Percentiles rank a stretch among this genome's conserved stretches.
Evolutionary conservation across 2,888 invertebrate species (phyloP).

Genomic region (Caenorhabditis panamensis): DNA sequence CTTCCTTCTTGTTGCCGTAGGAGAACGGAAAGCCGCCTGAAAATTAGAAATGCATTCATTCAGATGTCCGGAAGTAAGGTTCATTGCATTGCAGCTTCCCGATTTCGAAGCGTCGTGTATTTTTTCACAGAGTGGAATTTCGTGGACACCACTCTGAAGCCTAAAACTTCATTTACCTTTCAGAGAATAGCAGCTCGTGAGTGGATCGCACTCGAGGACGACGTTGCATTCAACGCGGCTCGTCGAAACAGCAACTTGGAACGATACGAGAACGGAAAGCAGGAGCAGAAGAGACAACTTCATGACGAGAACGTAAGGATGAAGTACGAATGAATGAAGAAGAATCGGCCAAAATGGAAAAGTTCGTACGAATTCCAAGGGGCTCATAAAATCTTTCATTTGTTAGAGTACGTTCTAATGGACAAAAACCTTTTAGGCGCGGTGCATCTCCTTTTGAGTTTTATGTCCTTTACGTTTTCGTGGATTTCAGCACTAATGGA

Average conservation of each 20-base stretch:
- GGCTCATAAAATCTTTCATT: slow-evolving; percentile 35
- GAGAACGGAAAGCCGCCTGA: slow-evolving; percentile 41
- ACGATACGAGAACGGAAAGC: not conserved
- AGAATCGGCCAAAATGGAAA: not conserved
- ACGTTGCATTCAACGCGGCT: slow-evolving; percentile 32
- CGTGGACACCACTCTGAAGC: no score
- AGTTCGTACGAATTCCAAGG: not conserved
- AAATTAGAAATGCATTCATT: slow-evolving; percentile 12
- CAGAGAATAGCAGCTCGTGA: slow-evolving; percentile 41
- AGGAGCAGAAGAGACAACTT: not conserved
- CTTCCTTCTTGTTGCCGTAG: slow-evolving; percentile 25
- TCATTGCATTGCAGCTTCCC: not conserved
- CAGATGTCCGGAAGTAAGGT: not conserved
- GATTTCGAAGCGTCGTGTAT: no score
- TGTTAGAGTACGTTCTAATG: slow-evolving; percentile 26
- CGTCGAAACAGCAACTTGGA: not conserved
- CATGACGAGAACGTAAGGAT: slow-evolving; percentile 6
- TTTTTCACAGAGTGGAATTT: no score
- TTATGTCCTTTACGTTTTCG: not conserved
- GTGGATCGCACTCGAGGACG: slow-evolving; percentile 37
- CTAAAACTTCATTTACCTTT: slow-evolving; percentile 11
- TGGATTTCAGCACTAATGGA: not conserved
- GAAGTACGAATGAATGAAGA: not conserved
- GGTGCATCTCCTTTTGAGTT: not conserved
- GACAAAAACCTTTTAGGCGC: not conserved